Evolutionary conservation across 2,888 invertebrate genomes (phyloP), one percentile per base, ranked within the genome.

Genomic region (Embidobia sp.): DNA sequence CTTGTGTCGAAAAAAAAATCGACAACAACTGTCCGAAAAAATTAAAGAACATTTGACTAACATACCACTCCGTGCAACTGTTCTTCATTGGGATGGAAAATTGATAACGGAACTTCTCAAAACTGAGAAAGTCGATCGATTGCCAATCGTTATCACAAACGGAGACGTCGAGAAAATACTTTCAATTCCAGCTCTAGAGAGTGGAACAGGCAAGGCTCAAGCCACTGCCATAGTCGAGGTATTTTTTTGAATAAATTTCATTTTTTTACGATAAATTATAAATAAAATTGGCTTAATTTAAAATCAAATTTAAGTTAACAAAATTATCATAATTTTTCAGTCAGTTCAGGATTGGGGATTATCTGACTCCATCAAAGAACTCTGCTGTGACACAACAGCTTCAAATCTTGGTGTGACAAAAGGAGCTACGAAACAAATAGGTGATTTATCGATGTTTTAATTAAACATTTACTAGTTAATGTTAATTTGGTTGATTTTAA

Each of bases 11-110:
- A 8, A 29, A 42, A 57, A 42, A 15, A 19, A 42, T 10, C 35
- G 57, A 16, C 16, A 16, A 40, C 1, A 22, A 7, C 6, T 57
- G 22, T 27, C 27, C 7, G 18, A 35, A 15, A 57, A 31, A 57
- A 57, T 57, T 26, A 57, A 57, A 42, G 19, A 16, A 42, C 26
- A 42, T 40, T 15, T 44, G 10, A 31, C 31, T 33, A 13, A n/a
- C n/a, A 31, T 31, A 18, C 16, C 29, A 48, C 40, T 48, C n/a
- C 18, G 22, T 33, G 35, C 33, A 11, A 33, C 33, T 26, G 35
- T 35, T 22, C 35, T 46, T 3, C 61, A 48, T 13, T 61, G 46
- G 27, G 46, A 46, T 61, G 61, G 46, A 26, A 46, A 46, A 10
- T 26, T 48, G 13, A 13, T 61, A 6, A 6, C 7, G 2, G 46